Evolutionary conservation across 2,797 vertebrate species (phyloP).

Genomic region (Lithobates pipiens): DNA sequence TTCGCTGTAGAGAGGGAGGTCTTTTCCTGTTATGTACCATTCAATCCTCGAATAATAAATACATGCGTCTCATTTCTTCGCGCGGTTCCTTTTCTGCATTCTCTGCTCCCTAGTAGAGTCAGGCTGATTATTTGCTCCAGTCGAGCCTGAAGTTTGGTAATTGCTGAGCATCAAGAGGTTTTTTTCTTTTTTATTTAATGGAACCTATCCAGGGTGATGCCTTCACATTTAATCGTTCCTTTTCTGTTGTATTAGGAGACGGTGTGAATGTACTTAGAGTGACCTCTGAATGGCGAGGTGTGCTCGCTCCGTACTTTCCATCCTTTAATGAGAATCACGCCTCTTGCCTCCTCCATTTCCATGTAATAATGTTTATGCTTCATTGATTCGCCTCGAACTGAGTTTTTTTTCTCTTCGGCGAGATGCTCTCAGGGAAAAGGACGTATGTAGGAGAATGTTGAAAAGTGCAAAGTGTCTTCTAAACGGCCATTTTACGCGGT

Average conservation of each 20-base stretch:
- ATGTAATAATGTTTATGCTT: slow-evolving; percentile 9
- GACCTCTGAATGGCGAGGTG: slow-evolving; percentile 22
- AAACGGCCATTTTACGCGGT: too few species aligned
- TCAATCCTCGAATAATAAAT: too few species aligned
- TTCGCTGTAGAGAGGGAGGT: too few species aligned
- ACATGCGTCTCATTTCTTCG: too few species aligned
- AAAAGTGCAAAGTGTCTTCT: too few species aligned
- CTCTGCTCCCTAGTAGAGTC: background rate
- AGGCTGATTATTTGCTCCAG: slow-evolving; percentile 42
- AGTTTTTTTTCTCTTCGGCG: too few species aligned
- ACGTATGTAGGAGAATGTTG: too few species aligned
- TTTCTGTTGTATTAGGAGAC: slow-evolving; percentile 6
- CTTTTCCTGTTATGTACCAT: too few species aligned
- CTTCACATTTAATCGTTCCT: slow-evolving; percentile 25
- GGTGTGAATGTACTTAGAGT: slow-evolving; percentile 7
- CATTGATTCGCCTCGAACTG: background rate
- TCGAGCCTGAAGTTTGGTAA: slow-evolving; percentile 53
- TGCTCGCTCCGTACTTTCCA: background rate
- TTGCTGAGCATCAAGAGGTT: slow-evolving; percentile 11
- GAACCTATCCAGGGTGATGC: slow-evolving; percentile 21
- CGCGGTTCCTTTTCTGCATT: background rate
- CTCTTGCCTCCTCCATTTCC: background rate
- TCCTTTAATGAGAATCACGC: background rate
- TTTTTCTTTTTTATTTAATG: slow-evolving; percentile 10
- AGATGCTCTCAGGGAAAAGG: too few species aligned